These are phyloP conservation scores for Andrena haemorrhoa DNA, from an alignment of 2,888 invertebrate species.

Conservation along the genomic window DNA sequence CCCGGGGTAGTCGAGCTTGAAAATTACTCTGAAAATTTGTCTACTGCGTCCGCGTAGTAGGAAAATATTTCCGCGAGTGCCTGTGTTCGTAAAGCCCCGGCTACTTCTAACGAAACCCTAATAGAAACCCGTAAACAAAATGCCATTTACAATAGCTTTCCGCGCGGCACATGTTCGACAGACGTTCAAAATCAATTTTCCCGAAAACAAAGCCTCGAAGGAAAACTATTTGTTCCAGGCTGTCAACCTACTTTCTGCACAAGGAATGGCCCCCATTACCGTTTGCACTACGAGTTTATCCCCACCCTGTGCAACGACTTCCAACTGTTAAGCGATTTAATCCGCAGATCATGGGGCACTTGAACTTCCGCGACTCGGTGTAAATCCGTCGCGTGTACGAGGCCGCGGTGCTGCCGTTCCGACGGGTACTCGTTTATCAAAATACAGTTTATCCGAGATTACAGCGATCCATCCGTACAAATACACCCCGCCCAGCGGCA, in stretches of 20 bases:
- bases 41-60: neutral
- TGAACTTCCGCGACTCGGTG: constrained; percentile 45
- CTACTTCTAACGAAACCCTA: too few species aligned
- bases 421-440: constrained; percentile 60
- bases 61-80: too few species aligned
- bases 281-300: neutral
- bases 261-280: neutral
- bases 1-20: neutral
- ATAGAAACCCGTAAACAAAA: too few species aligned
- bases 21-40: neutral
- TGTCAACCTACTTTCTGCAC: too few species aligned
- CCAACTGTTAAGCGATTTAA: constrained; percentile 44
- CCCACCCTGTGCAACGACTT: neutral
- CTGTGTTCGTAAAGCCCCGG: too few species aligned
- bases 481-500: constrained; percentile 11
- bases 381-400: constrained; percentile 44
- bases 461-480: constrained; percentile 58
- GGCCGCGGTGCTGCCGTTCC: constrained; percentile 31
- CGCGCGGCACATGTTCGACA: too few species aligned
- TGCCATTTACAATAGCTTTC: too few species aligned
- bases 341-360: constrained; percentile 24
- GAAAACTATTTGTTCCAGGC: too few species aligned
- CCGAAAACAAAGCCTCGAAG: neutral
- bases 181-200: constrained; percentile 13
- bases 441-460: constrained; percentile 65